Conservation (phyloP, 2,113 vertebrate genomes). For the Zosterops borbonicus region DNA sequence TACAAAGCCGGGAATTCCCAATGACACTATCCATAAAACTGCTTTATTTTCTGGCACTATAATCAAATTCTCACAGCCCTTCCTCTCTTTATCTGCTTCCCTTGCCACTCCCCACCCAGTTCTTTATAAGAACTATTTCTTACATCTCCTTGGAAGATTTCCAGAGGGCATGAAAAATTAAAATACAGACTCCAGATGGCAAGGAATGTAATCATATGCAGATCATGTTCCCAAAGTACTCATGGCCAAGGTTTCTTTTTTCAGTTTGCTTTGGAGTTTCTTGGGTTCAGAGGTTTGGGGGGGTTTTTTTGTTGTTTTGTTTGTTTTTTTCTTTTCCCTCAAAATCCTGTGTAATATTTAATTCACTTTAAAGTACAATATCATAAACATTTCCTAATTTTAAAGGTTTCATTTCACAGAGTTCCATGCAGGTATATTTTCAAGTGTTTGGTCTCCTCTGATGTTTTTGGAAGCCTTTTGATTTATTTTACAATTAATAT, state of each 20-base stretch:
- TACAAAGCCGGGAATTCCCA: neutral
- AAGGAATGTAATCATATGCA: neutral
- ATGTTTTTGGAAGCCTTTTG: neutral
- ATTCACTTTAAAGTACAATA: neutral
- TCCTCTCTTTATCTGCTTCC: neutral
- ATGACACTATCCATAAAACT: neutral
- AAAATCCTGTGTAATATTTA: neutral
- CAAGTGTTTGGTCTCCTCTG: neutral
- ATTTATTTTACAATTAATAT: neutral
- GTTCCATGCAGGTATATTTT: neutral
- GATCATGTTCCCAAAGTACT: neutral
- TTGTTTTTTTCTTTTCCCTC: neutral
- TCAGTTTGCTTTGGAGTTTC: neutral
- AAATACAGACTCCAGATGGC: neutral
- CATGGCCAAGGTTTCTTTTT: neutral
- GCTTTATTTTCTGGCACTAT: neutral
- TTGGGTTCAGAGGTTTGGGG: fast-evolving
- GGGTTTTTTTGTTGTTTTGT: too few species aligned
- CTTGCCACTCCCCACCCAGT: neutral
- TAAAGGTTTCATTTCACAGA: neutral
- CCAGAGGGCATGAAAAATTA: neutral
- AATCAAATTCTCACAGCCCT: neutral
- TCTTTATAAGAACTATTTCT: neutral
- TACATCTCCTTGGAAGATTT: neutral
- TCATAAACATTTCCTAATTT: neutral